Evolutionary conservation across 2,797 vertebrate species (phyloP).

Genomic region (Morus bassanus): DNA sequence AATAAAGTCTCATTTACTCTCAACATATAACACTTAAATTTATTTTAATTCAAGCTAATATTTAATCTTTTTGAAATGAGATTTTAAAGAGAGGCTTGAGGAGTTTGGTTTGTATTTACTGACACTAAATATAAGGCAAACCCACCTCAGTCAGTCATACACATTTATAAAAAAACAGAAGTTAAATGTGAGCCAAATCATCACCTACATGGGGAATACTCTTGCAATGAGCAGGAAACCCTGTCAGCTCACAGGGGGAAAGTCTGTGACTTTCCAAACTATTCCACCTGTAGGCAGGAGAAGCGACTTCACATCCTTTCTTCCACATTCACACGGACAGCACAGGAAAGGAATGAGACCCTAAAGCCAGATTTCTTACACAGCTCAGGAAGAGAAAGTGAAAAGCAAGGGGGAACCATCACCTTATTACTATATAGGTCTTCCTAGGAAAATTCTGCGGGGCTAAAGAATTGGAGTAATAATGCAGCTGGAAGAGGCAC

Average conservation of each 20-base stretch:
- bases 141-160: neutral
- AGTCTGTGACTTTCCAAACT: neutral
- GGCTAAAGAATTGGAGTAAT: neutral
- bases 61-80: neutral
- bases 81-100: neutral
- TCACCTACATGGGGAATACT: neutral
- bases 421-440: neutral
- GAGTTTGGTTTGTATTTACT: neutral
- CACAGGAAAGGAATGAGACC: neutral
- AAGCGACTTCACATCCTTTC: neutral
- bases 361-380: neutral
- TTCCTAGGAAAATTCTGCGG: neutral
- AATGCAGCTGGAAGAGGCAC: neutral
- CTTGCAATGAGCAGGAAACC: neutral
- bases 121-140: neutral
- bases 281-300: neutral
- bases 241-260: neutral
- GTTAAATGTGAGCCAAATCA: neutral
- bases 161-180: neutral
- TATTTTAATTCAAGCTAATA: neutral
- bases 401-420: neutral
- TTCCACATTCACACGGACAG: neutral
- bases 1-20: neutral
- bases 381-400: neutral
- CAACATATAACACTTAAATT: neutral